Evolutionary conservation across 2,888 invertebrate species (phyloP).

Genomic region (Antheraea assamensis): DNA sequence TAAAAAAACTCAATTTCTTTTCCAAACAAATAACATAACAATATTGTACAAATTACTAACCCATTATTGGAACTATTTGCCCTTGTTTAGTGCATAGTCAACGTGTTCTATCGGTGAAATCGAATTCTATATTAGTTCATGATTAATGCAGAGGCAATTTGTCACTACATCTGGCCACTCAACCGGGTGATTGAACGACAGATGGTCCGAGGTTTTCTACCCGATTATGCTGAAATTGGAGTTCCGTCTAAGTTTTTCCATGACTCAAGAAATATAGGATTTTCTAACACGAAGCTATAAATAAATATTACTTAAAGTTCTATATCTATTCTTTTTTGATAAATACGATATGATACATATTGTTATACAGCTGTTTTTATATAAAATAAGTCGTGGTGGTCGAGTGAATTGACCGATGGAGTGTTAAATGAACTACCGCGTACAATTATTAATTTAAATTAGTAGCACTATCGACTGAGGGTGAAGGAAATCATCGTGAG

Average conservation of each 20-base stretch:
- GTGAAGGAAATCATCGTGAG: too few relatives aligned
- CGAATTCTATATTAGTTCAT: conserved; percentile 49
- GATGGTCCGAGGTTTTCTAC: conserved; percentile 31
- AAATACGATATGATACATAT: too few relatives aligned
- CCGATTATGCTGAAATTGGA: conserved; percentile 31
- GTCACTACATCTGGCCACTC: conserved; percentile 43
- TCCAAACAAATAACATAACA: neutral
- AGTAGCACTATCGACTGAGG: too few relatives aligned
- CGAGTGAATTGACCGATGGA: too few relatives aligned
- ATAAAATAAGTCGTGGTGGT: too few relatives aligned
- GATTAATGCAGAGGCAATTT: conserved; percentile 65
- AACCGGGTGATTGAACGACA: conserved; percentile 16
- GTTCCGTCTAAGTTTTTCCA: conserved; percentile 26
- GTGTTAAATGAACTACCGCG: too few relatives aligned
- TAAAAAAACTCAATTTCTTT: too few relatives aligned
- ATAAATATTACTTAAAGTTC: too few relatives aligned
- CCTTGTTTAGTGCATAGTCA: conserved; percentile 17
- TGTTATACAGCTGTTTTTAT: too few relatives aligned
- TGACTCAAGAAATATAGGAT: neutral
- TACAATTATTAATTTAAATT: too few relatives aligned
- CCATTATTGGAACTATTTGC: conserved; percentile 22
- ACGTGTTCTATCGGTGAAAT: conserved; percentile 19
- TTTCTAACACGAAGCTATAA: too few relatives aligned
- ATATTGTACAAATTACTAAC: neutral
- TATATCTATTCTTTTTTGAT: too few relatives aligned